Conservation (phyloP, 2,888 invertebrate genomes). For the Xanthostigma xanthostigma region DNA sequence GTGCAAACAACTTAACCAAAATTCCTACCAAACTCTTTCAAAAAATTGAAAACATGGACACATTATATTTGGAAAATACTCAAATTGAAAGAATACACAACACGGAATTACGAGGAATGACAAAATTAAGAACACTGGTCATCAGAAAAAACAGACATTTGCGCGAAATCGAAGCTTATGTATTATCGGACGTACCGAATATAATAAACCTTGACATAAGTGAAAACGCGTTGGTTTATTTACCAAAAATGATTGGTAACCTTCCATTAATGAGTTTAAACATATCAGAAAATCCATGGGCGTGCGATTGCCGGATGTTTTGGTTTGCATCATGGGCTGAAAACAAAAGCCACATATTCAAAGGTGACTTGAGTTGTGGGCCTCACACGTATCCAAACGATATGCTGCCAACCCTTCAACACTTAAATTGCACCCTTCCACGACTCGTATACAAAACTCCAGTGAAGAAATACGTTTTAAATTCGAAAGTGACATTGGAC, state of each 20-base stretch:
- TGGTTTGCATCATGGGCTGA: slow-evolving; percentile 58
- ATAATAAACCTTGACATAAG: slow-evolving; percentile 52
- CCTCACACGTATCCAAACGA: slow-evolving; percentile 49
- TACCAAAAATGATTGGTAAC: slow-evolving; percentile 53
- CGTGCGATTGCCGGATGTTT: slow-evolving; percentile 73
- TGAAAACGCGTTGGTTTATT: slow-evolving; percentile 50
- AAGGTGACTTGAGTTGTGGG: slow-evolving; percentile 48
- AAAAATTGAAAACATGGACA: slow-evolving; percentile 42
- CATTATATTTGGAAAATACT: slow-evolving; percentile 49
- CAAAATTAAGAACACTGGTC: slow-evolving; percentile 38
- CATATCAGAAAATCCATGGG: slow-evolving; percentile 64
- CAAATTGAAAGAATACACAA: slow-evolving; percentile 48
- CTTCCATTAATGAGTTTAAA: slow-evolving; percentile 48
- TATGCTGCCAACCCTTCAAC: slow-evolving; percentile 51
- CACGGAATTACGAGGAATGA: slow-evolving; percentile 48
- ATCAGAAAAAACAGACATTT: slow-evolving; percentile 46
- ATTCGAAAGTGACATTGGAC: slow-evolving; percentile 53
- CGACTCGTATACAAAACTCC: slow-evolving; percentile 43
- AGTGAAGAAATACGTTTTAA: slow-evolving; percentile 44
- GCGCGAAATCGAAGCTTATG: slow-evolving; percentile 43
- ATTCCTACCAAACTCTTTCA: slow-evolving; percentile 48
- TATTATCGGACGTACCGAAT: slow-evolving; percentile 42
- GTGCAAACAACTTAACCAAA: slow-evolving; percentile 37
- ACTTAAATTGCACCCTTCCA: slow-evolving; percentile 57
- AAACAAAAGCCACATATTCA: slow-evolving; percentile 31